Evolutionary conservation across 2,888 invertebrate genomes (phyloP).

Genomic region (Torymus tubicola): DNA sequence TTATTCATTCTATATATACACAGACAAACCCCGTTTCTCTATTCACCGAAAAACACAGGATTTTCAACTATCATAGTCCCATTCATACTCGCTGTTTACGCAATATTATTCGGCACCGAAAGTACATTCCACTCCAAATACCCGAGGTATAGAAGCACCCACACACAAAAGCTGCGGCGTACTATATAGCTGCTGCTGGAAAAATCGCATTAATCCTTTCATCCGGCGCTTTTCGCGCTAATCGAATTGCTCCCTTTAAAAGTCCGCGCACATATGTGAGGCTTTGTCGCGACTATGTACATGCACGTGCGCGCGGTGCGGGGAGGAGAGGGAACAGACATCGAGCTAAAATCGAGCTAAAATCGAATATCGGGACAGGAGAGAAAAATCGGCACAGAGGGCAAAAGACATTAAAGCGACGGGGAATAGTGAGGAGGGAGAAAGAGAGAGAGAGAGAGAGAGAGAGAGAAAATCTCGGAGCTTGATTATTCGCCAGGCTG

Average conservation of each 20-base stretch:
- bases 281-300: constrained; percentile 16
- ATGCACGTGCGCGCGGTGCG: no score
- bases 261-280: not conserved
- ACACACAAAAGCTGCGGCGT: no score
- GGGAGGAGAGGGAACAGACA: constrained; percentile 14
- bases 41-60: no score
- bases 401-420: not conserved
- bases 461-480: constrained; percentile 12
- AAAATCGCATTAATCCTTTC: constrained; percentile 39
- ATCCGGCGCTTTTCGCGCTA: constrained; percentile 33
- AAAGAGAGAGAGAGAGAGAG: not conserved
- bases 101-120: no score
- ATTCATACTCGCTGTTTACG: no score
- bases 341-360: no score
- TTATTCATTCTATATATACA: no score
- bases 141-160: no score
- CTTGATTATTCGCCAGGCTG: constrained; percentile 45
- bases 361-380: constrained; percentile 31
- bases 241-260: constrained; percentile 41
- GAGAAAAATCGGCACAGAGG: not conserved
- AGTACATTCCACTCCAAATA: not conserved
- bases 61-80: no score
- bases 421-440: not conserved
- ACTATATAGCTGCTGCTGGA: not conserved
- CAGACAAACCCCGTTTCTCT: no score